Evolutionary conservation across 1,140 invertebrate genomes (phyloP).

Genomic region (Hetaerina americana): DNA sequence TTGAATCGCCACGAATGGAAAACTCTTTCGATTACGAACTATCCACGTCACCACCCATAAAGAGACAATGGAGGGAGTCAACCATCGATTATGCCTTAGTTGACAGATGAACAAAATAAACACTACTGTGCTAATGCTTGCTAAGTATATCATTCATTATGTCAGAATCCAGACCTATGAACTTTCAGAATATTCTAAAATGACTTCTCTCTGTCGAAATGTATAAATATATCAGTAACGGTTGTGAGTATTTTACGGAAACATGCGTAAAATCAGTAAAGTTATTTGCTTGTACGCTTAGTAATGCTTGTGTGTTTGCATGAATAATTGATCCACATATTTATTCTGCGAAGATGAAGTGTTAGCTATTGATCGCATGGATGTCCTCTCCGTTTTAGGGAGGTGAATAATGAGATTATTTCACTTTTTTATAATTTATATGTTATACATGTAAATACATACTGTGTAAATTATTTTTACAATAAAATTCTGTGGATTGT

Average conservation of each 20-base stretch:
- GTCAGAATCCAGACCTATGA: background rate
- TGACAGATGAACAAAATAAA: background rate
- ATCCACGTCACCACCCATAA: no score
- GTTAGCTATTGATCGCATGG: background rate
- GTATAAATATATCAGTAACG: no score
- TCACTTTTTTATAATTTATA: background rate
- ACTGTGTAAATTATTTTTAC: background rate
- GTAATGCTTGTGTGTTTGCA: background rate
- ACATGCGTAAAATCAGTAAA: background rate
- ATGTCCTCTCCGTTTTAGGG: background rate
- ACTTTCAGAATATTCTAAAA: background rate
- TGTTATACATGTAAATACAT: background rate
- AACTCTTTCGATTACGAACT: no score
- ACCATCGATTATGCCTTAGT: no score
- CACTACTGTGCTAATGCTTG: background rate
- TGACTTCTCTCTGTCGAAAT: no score
- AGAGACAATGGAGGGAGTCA: no score
- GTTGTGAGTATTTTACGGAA: background rate
- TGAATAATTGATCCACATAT: background rate
- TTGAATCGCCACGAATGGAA: no score
- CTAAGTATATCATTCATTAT: background rate
- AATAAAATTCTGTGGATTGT: background rate
- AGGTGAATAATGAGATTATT: background rate
- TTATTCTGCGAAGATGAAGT: background rate
- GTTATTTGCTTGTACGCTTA: background rate